Conservation (phyloP, 1,140 invertebrate species). For the Babylonia areolata region DNA sequence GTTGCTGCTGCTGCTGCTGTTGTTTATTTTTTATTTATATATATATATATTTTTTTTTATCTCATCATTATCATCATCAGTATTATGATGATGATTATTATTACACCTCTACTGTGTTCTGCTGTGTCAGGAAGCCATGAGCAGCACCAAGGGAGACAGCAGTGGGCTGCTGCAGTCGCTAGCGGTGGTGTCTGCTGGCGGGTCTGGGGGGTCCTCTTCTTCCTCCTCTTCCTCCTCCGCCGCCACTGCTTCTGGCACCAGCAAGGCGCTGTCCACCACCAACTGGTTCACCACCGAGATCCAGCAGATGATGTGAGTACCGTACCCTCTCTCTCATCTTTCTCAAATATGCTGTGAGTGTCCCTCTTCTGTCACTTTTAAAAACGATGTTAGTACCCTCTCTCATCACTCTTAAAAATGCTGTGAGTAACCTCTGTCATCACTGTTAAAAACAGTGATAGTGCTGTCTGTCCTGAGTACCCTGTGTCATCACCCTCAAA, state of each 20-base stretch:
- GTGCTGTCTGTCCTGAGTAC: no score
- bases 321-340: neutral
- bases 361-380: neutral
- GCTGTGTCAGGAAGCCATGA: neutral
- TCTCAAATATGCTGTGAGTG: no score
- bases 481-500: no score
- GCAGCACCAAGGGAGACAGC: conserved; percentile 19
- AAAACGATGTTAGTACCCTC: no score
- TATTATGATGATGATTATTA: no score
- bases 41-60: neutral
- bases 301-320: conserved; percentile 80
- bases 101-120: no score
- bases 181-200: neutral
- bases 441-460: no score
- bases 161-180: conserved; percentile 24
- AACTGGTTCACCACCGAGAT: conserved; percentile 78
- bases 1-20: neutral
- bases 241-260: conserved; percentile 21
- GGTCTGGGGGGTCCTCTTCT: conserved; percentile 2
- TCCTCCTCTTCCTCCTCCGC: no score
- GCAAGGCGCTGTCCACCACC: conserved; percentile 36
- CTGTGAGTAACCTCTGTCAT: no score
- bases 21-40: no score
- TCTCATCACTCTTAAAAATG: no score
- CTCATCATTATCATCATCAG: neutral